These are phyloP conservation scores for Luidia sarsii DNA, from an alignment of 53 echinoderm and acorn worm species.

Conservation along the genomic window DNA sequence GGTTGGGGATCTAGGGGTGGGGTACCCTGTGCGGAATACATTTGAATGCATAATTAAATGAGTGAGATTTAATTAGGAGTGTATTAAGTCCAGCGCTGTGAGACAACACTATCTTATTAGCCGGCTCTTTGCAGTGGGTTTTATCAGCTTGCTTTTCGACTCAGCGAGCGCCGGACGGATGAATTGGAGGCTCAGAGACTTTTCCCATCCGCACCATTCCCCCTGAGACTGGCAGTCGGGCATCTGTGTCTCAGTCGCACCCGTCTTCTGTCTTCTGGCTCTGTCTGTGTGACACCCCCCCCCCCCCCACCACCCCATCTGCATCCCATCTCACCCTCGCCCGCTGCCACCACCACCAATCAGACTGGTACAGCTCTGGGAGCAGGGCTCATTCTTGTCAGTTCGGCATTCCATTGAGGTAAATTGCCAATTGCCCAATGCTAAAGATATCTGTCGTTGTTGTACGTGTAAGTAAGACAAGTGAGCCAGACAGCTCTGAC, in stretches of 20 bases:
- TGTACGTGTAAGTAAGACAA: background rate
- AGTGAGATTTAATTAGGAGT: constrained; percentile 42
- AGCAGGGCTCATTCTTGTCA: background rate
- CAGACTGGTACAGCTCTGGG: background rate
- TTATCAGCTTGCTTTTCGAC: constrained; percentile 28
- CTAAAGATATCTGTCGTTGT: background rate
- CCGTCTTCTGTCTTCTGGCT: too few relatives aligned
- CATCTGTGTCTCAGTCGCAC: too few relatives aligned
- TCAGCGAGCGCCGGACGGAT: constrained; percentile 11
- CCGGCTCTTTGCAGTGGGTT: constrained; percentile 3
- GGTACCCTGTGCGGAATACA: constrained; percentile 20
- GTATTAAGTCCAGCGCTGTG: constrained; percentile 49
- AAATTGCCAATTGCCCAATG: constrained; percentile 31
- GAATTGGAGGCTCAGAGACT: background rate
- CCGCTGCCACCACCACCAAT: background rate
- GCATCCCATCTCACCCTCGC: background rate
- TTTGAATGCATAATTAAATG: constrained; percentile 55
- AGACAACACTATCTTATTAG: constrained; percentile 42
- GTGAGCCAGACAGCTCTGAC: constrained; percentile 1
- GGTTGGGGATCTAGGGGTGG: background rate
- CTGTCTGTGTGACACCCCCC: too few relatives aligned
- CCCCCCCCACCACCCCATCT: background rate
- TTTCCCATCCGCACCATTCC: too few relatives aligned
- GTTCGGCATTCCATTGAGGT: constrained; percentile 46
- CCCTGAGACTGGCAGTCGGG: constrained; percentile 20